Percentiles rank a stretch among this genome's conserved stretches.
These are phyloP conservation scores for Siniperca knerii DNA, from an alignment of 2,113 vertebrate genomes.

Conservation along the genomic window DNA sequence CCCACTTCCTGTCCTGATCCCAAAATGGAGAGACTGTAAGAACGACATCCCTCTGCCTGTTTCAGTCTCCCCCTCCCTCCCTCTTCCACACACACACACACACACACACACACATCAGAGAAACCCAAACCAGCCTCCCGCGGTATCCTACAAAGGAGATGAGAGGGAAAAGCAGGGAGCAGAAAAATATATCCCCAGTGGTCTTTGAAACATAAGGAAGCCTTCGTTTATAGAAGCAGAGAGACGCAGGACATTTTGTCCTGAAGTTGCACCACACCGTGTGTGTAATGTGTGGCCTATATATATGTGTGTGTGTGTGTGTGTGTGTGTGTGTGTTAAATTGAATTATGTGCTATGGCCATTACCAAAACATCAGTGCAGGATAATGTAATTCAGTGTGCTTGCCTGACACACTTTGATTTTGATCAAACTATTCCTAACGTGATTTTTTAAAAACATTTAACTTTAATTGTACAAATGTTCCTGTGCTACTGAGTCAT, in stretches of 20 bases:
- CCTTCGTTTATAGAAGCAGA: constrained; percentile 41
- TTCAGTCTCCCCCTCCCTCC: background rate
- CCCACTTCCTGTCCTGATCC: constrained; percentile 78
- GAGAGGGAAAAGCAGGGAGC: constrained; percentile 65
- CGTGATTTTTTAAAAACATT: too few species aligned
- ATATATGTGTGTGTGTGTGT: background rate
- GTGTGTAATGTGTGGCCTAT: constrained; percentile 6
- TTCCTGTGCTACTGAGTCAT: background rate
- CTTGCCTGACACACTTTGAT: background rate
- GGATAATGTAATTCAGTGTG: background rate
- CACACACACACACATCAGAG: constrained; percentile 60
- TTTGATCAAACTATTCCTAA: background rate
- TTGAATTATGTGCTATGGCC: background rate
- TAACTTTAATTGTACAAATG: background rate
- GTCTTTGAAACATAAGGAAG: constrained; percentile 68
- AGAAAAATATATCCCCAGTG: constrained; percentile 64
- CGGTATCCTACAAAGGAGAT: constrained; percentile 61
- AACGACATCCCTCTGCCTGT: constrained; percentile 51
- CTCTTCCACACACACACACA: constrained; percentile 37
- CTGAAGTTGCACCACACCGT: constrained; percentile 35
- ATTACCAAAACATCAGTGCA: background rate
- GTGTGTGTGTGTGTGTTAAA: background rate
- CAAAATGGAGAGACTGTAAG: constrained; percentile 73
- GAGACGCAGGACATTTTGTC: constrained; percentile 65
- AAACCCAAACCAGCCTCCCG: constrained; percentile 63